Conservation (phyloP, 2,888 invertebrate species). For the Acanthosepion esculentum region DNA sequence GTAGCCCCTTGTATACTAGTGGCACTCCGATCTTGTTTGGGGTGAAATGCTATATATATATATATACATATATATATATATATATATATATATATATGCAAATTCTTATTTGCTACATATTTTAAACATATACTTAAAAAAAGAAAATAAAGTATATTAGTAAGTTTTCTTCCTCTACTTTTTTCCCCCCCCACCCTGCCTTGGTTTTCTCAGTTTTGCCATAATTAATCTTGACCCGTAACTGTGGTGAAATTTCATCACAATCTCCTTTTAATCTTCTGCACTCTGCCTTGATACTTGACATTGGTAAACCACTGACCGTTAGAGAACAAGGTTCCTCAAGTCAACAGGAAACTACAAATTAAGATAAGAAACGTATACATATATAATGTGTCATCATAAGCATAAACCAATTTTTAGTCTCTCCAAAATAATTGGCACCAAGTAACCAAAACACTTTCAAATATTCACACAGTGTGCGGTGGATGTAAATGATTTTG, state of each 20-base stretch:
- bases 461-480: neutral
- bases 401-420: neutral
- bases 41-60: neutral
- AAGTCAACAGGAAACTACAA: constrained; percentile 17
- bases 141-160: neutral
- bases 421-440: neutral
- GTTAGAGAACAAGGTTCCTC: neutral
- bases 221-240: neutral
- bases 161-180: neutral
- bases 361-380: neutral
- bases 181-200: no score
- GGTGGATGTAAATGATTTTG: neutral
- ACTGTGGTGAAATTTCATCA: neutral
- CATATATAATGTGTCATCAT: neutral
- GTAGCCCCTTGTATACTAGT: no score
- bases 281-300: neutral
- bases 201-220: neutral
- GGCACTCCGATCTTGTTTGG: no score
- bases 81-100: no score
- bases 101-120: no score
- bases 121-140: no score
- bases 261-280: neutral
- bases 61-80: neutral
- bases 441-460: neutral
- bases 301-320: neutral